Percentiles rank a stretch among this genome's conserved stretches.
phyloP scores from a whole-genome alignment of 2,797 vertebrate genomes.

The Neopelma chrysocephalum region DNA sequence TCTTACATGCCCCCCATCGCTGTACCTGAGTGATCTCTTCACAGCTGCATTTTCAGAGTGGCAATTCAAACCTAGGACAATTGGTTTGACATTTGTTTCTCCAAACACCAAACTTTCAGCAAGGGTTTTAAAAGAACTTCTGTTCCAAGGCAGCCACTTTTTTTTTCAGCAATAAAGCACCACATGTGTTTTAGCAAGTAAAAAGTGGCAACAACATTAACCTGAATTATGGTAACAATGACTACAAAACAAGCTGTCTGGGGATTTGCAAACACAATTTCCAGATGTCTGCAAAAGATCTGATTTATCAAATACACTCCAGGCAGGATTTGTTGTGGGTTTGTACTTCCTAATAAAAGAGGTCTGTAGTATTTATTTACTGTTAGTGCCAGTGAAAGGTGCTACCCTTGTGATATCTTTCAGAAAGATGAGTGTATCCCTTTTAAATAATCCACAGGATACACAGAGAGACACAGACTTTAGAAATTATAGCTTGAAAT shows the following conservation, averaged over 20 bases:
- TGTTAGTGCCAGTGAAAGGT: background rate
- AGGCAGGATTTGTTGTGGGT: background rate
- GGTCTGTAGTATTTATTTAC: background rate
- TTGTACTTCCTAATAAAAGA: background rate
- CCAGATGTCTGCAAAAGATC: conserved; percentile 55
- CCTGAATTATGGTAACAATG: conserved; percentile 36
- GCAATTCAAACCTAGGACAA: background rate
- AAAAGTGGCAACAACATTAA: conserved; percentile 55
- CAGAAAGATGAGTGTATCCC: background rate
- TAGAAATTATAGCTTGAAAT: background rate
- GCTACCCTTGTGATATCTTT: background rate
- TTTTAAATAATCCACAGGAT: background rate
- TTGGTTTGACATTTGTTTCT: conserved; percentile 35
- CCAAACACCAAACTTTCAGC: conserved; percentile 6
- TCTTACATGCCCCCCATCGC: fast-evolving
- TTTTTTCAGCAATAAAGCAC: conserved; percentile 9
- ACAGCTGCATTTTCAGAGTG: conserved; percentile 6
- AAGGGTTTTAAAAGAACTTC: conserved; percentile 40
- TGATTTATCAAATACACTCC: background rate
- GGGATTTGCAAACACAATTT: conserved; percentile 41
- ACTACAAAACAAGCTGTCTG: conserved; percentile 32
- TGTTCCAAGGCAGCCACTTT: conserved; percentile 16
- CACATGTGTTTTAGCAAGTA: conserved; percentile 45
- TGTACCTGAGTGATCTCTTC: background rate
- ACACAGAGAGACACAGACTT: background rate